Percentiles rank a stretch among this genome's conserved stretches.
These are phyloP conservation scores for Xestoiulus laeticollis DNA, from an alignment of 2,888 invertebrate genomes.

Conservation along the genomic window DNA sequence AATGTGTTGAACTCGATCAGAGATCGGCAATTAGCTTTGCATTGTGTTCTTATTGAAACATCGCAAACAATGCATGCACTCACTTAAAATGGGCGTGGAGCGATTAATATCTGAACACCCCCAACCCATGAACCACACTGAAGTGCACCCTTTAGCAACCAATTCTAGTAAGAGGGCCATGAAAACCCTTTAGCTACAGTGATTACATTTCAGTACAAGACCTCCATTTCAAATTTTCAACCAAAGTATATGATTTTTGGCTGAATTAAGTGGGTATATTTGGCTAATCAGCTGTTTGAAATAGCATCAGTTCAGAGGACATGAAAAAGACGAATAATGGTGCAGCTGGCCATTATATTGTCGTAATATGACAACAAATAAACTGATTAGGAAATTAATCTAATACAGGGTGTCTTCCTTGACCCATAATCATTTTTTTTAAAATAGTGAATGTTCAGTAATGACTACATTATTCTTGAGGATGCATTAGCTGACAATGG, in stretches of 20 bases:
- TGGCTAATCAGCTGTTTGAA: not conserved
- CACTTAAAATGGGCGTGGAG: not conserved
- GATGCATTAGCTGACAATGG: not conserved
- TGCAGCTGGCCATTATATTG: not conserved
- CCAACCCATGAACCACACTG: too few relatives aligned
- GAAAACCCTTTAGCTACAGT: not conserved
- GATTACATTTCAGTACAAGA: not conserved
- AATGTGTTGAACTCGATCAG: not conserved
- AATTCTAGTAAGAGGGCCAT: not conserved
- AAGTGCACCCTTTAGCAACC: not conserved
- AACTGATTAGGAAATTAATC: not conserved
- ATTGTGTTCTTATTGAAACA: conserved; percentile 4
- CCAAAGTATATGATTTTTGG: not conserved
- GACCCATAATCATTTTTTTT: not conserved
- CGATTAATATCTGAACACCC: not conserved
- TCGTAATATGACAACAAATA: not conserved
- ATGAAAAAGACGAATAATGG: not conserved
- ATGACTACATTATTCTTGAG: not conserved
- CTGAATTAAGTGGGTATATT: not conserved
- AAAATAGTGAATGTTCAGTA: not conserved
- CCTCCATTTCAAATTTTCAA: not conserved
- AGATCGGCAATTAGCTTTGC: not conserved
- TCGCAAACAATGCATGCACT: not conserved
- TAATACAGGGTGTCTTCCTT: not conserved
- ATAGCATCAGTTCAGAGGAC: not conserved